A percentile compares a stretch with the other conserved stretches of the same genome.
These are phyloP conservation scores for Psettodes erumei DNA, from an alignment of 2,113 vertebrate species.

Conservation along the genomic window DNA sequence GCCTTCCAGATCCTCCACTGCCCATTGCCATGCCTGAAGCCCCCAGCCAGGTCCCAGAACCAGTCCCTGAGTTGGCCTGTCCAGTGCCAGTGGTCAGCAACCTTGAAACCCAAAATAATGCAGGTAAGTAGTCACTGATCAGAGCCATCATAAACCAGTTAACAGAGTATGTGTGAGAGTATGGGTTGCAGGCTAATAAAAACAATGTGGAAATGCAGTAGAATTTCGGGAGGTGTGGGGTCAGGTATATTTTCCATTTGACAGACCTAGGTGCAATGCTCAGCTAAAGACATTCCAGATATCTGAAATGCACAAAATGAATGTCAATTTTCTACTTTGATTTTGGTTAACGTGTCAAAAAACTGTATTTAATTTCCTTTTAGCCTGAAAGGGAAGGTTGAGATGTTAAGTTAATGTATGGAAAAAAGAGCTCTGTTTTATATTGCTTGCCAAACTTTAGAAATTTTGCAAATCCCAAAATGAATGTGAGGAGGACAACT, in stretches of 20 bases:
- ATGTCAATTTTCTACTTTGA: neutral
- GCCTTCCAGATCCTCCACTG: no score
- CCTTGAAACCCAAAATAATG: no score
- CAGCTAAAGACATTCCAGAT: neutral
- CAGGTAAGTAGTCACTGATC: no score
- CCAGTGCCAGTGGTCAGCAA: no score
- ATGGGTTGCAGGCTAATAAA: no score
- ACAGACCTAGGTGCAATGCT: neutral
- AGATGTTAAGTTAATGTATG: neutral
- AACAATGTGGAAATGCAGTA: no score
- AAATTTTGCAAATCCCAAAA: neutral
- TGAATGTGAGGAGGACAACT: conserved; percentile 35
- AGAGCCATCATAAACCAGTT: no score
- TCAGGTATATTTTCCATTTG: neutral
- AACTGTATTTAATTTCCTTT: neutral
- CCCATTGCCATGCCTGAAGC: no score
- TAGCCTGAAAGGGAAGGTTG: neutral
- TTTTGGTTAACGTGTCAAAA: neutral
- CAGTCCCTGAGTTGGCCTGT: no score
- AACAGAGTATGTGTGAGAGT: no score
- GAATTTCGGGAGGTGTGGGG: neutral
- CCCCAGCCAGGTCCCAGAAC: no score
- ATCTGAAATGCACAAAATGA: no score
- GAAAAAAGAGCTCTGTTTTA: conserved; percentile 6
- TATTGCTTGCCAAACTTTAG: neutral